Percentiles rank a stretch among this genome's conserved stretches.
Evolutionary conservation across 2,113 vertebrate species (phyloP).

Genomic region (Hydropotes inermis): DNA sequence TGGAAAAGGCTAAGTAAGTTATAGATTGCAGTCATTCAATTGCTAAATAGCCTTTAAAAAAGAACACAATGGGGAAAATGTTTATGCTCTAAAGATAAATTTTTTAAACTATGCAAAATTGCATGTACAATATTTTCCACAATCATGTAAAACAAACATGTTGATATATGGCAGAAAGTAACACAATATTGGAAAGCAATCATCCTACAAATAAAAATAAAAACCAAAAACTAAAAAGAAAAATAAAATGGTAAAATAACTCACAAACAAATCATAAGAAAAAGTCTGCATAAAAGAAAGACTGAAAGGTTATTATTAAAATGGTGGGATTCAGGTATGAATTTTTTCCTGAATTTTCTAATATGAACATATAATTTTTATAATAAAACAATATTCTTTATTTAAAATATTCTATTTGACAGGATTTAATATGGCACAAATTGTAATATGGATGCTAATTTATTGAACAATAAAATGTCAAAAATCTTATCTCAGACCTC

Average conservation of each 20-base stretch:
- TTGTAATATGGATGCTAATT: not conserved
- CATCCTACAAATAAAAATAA: not conserved
- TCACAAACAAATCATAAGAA: not conserved
- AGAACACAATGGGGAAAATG: not conserved
- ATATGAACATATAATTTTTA: not conserved
- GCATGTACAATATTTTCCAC: not conserved
- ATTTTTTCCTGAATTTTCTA: not conserved
- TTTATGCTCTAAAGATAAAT: not conserved
- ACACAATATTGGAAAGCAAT: not conserved
- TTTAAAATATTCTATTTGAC: conserved; percentile 19
- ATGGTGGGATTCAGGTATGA: not conserved
- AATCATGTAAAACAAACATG: not conserved
- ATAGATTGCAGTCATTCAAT: not conserved
- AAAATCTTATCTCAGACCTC: not conserved
- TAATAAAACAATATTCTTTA: not conserved
- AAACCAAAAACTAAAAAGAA: not conserved
- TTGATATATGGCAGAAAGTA: not conserved
- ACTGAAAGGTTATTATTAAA: not conserved
- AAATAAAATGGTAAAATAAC: not conserved
- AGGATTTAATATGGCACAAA: not conserved
- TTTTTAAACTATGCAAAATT: not conserved
- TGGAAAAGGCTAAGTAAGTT: not conserved
- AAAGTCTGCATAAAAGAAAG: not conserved
- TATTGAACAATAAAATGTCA: not conserved
- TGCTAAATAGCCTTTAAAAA: not conserved